Percentiles rank a stretch among this genome's conserved stretches.
These are phyloP conservation scores for Stegana nigrithorax DNA, from an alignment of 2,888 invertebrate genomes.

Conservation along the genomic window DNA sequence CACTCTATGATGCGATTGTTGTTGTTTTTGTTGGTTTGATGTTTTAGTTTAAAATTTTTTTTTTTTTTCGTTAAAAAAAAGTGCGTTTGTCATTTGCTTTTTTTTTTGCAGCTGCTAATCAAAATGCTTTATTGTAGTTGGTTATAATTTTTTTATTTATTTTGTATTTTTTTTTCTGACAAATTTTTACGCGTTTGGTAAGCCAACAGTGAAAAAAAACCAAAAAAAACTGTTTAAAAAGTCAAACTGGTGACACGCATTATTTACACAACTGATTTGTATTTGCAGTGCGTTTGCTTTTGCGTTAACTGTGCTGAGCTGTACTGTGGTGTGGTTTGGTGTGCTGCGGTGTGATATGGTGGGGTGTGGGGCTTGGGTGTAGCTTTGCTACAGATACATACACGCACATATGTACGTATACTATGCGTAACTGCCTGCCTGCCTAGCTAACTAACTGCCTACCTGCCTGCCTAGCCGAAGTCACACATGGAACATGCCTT, in stretches of 20 bases:
- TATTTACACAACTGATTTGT: slow-evolving; percentile 63
- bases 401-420: too few relatives aligned
- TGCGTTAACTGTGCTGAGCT: too few relatives aligned
- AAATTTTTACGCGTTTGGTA: background rate
- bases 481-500: too few relatives aligned
- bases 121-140: slow-evolving; percentile 37
- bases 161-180: background rate
- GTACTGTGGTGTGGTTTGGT: too few relatives aligned
- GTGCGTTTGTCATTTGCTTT: slow-evolving; percentile 17
- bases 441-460: too few relatives aligned
- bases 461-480: too few relatives aligned
- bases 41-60: slow-evolving; percentile 10
- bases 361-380: too few relatives aligned
- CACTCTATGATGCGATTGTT: slow-evolving; percentile 44
- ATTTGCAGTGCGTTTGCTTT: slow-evolving; percentile 56
- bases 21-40: slow-evolving; percentile 28
- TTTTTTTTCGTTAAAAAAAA: slow-evolving; percentile 15
- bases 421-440: too few relatives aligned
- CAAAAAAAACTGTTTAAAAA: background rate
- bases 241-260: slow-evolving; percentile 46
- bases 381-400: too few relatives aligned
- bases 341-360: too few relatives aligned
- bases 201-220: background rate
- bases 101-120: slow-evolving; percentile 58
- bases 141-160: background rate